phyloP scores from a whole-genome alignment of 2,888 invertebrate genomes.

The Melanargia galathea region DNA sequence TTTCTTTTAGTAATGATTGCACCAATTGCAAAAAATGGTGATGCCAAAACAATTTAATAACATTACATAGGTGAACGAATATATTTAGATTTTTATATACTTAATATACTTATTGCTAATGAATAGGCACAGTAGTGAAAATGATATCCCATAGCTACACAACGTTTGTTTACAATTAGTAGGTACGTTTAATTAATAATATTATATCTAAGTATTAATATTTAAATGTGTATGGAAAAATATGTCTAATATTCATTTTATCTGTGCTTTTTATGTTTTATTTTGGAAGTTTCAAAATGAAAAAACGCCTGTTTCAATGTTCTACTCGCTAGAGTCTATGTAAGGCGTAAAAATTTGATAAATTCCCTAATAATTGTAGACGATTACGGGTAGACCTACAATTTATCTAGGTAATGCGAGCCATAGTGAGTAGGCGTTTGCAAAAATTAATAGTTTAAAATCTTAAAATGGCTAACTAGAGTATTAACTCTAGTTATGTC shows the following conservation, averaged over 20 bases:
- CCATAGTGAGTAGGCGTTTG: not conserved
- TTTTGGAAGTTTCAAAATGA: constrained; percentile 34
- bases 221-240: constrained; percentile 3
- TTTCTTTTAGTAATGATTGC: constrained; percentile 24
- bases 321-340: not conserved
- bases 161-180: constrained; percentile 30
- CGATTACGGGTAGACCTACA: too few relatives aligned
- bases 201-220: not conserved
- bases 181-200: constrained; percentile 3
- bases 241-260: constrained; percentile 51
- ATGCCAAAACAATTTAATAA: constrained; percentile 33
- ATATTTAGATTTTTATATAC: constrained; percentile 32
- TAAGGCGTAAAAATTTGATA: too few relatives aligned
- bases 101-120: constrained; percentile 17
- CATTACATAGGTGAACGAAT: constrained; percentile 20
- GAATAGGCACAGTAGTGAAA: constrained; percentile 35
- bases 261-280: constrained; percentile 40
- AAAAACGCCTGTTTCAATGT: constrained; percentile 6
- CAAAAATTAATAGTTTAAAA: not conserved
- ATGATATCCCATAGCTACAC: constrained; percentile 32
- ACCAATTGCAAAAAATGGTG: constrained; percentile 22
- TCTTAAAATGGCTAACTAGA: not conserved
- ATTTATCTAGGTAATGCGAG: not conserved
- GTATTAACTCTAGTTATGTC: too few relatives aligned
- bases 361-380: too few relatives aligned